Conservation (phyloP, 2,888 invertebrate species). For the Myopa testacea region DNA sequence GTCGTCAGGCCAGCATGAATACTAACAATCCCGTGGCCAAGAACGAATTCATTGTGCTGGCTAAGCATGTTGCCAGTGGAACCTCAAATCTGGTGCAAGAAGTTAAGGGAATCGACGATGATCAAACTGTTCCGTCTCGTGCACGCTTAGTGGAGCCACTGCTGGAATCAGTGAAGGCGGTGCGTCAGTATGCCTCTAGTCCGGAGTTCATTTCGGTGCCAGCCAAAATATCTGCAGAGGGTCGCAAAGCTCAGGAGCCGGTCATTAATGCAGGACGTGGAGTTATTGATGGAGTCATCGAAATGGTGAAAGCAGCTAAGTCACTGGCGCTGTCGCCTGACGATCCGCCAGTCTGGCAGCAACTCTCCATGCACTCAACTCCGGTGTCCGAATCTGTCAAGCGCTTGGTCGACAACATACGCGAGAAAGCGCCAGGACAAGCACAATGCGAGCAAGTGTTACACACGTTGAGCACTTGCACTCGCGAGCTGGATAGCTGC, state of each 20-base stretch:
- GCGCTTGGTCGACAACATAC: slow-evolving; percentile 89
- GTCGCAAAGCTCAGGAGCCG: slow-evolving; percentile 85
- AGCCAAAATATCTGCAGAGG: slow-evolving; percentile 89
- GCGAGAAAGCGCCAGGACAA: slow-evolving; percentile 96
- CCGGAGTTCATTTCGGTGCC: slow-evolving; percentile 94
- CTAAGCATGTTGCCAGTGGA: slow-evolving; percentile 96
- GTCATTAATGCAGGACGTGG: slow-evolving; percentile 83
- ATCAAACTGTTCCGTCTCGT: slow-evolving; percentile 83
- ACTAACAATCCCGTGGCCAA: slow-evolving; percentile 92
- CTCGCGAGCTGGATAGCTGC: slow-evolving; percentile 87
- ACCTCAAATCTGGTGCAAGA: slow-evolving; percentile 95
- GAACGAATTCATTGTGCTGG: slow-evolving; percentile 96
- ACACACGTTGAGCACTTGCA: slow-evolving; percentile 79
- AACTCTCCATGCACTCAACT: slow-evolving; percentile 92
- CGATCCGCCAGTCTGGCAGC: slow-evolving; percentile 95
- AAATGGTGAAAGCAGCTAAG: slow-evolving; percentile 92
- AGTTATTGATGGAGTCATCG: slow-evolving; percentile 86
- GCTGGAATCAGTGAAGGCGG: slow-evolving; percentile 88
- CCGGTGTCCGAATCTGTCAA: slow-evolving; percentile 97
- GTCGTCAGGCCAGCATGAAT: slow-evolving; percentile 91
- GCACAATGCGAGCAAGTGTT: slow-evolving; percentile 90
- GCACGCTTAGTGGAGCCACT: slow-evolving; percentile 86
- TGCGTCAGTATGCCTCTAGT: slow-evolving; percentile 92
- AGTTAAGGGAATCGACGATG: slow-evolving; percentile 89
- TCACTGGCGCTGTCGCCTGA: slow-evolving; percentile 88